These are phyloP conservation scores for Oasisia sp. DNA, from an alignment of 2,888 invertebrate species.

Conservation along the genomic window DNA sequence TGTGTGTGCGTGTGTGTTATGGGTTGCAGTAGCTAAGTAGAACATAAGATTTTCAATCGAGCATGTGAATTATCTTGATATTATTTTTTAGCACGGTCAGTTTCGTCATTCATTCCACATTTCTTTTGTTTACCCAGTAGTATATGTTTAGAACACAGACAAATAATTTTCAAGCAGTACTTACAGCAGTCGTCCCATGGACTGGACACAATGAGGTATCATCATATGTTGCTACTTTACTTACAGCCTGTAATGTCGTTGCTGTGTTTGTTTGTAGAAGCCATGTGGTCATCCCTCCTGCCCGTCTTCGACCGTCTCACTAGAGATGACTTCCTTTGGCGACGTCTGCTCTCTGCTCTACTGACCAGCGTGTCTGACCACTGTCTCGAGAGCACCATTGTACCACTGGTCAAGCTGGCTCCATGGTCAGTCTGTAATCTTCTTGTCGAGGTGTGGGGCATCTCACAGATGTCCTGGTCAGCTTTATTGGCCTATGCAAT, in stretches of 20 bases:
- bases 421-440: not conserved
- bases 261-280: not conserved
- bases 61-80: too few species aligned
- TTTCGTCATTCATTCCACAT: too few species aligned
- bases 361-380: not conserved
- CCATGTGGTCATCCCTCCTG: slow-evolving; percentile 3
- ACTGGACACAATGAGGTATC: too few species aligned
- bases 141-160: too few species aligned
- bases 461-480: not conserved
- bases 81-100: too few species aligned
- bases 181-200: too few species aligned
- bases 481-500: not conserved
- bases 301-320: not conserved
- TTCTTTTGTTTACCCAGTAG: too few species aligned
- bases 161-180: too few species aligned
- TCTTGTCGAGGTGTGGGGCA: not conserved
- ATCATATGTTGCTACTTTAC: too few species aligned
- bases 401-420: slow-evolving; percentile 2
- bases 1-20: too few species aligned
- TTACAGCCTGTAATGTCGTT: not conserved
- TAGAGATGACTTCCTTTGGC: not conserved
- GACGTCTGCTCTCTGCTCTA: not conserved
- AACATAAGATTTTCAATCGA: too few species aligned
- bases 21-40: too few species aligned
- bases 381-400: not conserved